Evolutionary conservation across 2,113 vertebrate species (phyloP).

Genomic region (Lophura nycthemera): DNA sequence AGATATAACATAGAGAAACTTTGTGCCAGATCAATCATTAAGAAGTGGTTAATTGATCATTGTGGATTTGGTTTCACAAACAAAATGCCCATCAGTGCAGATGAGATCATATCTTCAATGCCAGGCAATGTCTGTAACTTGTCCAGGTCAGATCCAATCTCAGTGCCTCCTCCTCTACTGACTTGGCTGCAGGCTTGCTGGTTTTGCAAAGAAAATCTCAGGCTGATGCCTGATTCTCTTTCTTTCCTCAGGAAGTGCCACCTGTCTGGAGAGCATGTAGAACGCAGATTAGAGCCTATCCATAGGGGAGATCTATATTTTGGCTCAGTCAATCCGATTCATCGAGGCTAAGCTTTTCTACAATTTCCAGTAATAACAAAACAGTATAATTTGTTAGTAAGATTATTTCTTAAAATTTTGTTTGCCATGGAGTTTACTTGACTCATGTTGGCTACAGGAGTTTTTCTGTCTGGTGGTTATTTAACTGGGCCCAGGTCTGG

Average conservation of each 20-base stretch:
- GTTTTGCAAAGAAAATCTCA: neutral
- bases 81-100: neutral
- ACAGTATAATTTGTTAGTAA: neutral
- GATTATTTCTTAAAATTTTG: neutral
- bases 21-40: neutral
- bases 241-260: neutral
- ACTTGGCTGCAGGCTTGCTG: neutral
- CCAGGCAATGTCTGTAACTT: neutral
- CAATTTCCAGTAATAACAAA: neutral
- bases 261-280: neutral
- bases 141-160: neutral
- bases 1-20: neutral
- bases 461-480: neutral
- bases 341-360: neutral
- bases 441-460: neutral
- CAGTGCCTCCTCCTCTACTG: neutral
- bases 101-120: constrained; percentile 32
- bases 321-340: neutral
- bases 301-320: neutral
- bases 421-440: neutral
- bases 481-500: neutral
- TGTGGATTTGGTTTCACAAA: neutral
- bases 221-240: neutral
- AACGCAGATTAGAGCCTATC: too few relatives aligned
- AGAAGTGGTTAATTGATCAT: neutral